These are phyloP conservation scores for Oligia strigilis DNA, from an alignment of 2,888 invertebrate genomes.

Conservation along the genomic window DNA sequence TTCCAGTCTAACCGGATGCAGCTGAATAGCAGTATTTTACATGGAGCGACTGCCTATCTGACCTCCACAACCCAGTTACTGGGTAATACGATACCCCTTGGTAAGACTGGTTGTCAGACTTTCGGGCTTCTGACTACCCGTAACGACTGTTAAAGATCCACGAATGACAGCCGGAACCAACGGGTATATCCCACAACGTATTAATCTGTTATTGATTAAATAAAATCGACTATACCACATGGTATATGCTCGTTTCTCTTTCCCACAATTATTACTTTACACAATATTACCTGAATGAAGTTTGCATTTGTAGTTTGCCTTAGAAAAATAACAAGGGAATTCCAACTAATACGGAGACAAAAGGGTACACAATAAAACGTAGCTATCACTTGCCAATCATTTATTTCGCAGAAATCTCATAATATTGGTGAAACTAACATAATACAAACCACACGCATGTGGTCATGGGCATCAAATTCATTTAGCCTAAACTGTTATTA, in stretches of 20 bases:
- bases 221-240: background rate
- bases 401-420: conserved; percentile 64
- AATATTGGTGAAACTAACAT: conserved; percentile 41
- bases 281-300: too few relatives aligned
- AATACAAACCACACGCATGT: conserved; percentile 20
- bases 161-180: too few relatives aligned
- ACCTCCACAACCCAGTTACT: too few relatives aligned
- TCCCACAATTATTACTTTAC: background rate
- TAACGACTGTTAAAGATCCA: too few relatives aligned
- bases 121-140: too few relatives aligned
- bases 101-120: too few relatives aligned
- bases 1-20: too few relatives aligned
- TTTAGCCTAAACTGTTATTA: conserved; percentile 18
- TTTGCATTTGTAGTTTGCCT: background rate
- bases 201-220: background rate
- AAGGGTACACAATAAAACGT: conserved; percentile 21
- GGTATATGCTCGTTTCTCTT: background rate
- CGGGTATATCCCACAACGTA: background rate
- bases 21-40: too few relatives aligned
- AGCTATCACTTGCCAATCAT: conserved; percentile 51
- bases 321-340: background rate
- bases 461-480: conserved; percentile 23
- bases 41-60: too few relatives aligned
- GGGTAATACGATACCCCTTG: too few relatives aligned
- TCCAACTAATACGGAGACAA: background rate